Base-by-base conservation (phyloP, 2,797 vertebrate species). In the Sebastes miniatus region DNA sequence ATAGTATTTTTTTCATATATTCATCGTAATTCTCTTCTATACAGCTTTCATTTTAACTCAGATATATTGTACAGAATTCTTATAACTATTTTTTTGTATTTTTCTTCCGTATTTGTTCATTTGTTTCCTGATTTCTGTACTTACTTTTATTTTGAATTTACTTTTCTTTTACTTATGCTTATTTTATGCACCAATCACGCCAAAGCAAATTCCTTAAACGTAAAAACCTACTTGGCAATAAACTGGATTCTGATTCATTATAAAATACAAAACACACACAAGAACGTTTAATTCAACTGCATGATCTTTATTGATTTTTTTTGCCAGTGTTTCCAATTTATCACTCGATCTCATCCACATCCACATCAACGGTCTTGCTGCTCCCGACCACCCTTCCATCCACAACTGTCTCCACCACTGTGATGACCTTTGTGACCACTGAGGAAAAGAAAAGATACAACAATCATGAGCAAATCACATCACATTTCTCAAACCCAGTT, bases 391-490 rank as follows among this genome's bases (percentile, higher is more conserved):
- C 77, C 43, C 24, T 90, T 70, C 93, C 93, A 57, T 95, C 89
- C 65, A 95, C 87, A 18, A 94, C 56, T 0, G 91, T 95, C 87
- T 96, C 79, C 83, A 93, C 83, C 74, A 95, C 92, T 2, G 93
- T 93, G 86, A 91, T 92, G n/a, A 84, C 80, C 83, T 95, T 96
- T 62, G 86, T 94, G 78, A 94, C 73, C 79, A 94, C 92, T 95
- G 65, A 63, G 58, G 63, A 57, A 66, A 76, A 80, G 6, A 72
- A 32, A 62, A 68, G 9, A 58, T 80, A 59, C 13, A 64, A 68
- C 5, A 73, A 32, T 61, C 1, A 74, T 69, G 2, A 80, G 13
- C 5, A 74, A 70, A 74, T 59, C 3, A 68, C 8, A 24, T 24
- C 32, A 39, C 36, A 34, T 65, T 29, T 32, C 2, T 52, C 29